Evolutionary conservation across 2,888 invertebrate genomes (phyloP).

Genomic region (Catocala fraxini): DNA sequence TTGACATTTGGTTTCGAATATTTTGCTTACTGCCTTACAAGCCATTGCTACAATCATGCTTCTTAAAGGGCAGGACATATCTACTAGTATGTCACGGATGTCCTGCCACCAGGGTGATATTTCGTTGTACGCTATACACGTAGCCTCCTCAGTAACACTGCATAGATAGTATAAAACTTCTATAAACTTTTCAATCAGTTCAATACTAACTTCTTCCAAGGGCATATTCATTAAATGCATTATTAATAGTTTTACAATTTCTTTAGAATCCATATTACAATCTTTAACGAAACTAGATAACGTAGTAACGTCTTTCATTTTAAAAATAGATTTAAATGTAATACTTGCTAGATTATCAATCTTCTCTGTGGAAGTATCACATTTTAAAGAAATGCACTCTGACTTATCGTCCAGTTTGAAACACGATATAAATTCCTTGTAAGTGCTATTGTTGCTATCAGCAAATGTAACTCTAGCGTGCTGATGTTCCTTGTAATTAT

Average conservation of each 20-base stretch:
- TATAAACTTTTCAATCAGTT: slow-evolving; percentile 91
- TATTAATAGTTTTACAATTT: slow-evolving; percentile 91
- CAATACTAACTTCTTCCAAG: slow-evolving; percentile 79
- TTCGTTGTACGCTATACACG: slow-evolving; percentile 89
- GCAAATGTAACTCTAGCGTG: slow-evolving; percentile 88
- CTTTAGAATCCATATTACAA: slow-evolving; percentile 84
- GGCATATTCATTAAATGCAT: slow-evolving; percentile 91
- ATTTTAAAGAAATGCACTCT: slow-evolving; percentile 65
- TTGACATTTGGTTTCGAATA: slow-evolving; percentile 73
- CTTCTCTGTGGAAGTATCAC: slow-evolving; percentile 66
- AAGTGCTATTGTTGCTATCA: slow-evolving; percentile 78
- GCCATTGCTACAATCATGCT: slow-evolving; percentile 94
- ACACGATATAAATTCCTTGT: slow-evolving; percentile 85
- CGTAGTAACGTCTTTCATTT: slow-evolving; percentile 59
- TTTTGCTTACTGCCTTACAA: slow-evolving; percentile 91
- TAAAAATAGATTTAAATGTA: slow-evolving; percentile 82
- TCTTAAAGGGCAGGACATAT: slow-evolving; percentile 92
- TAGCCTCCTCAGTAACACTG: slow-evolving; percentile 88
- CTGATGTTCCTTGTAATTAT: slow-evolving; percentile 73
- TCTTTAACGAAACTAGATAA: slow-evolving; percentile 65
- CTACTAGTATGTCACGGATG: slow-evolving; percentile 91
- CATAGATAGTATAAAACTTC: slow-evolving; percentile 90
- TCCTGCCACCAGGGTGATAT: slow-evolving; percentile 94
- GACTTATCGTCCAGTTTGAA: slow-evolving; percentile 82
- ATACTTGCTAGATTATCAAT: slow-evolving; percentile 69